Evolutionary conservation across 2,797 vertebrate species (phyloP), one percentile per base, ranked within the genome.

Genomic region (Cercopithecus hamlyni): DNA sequence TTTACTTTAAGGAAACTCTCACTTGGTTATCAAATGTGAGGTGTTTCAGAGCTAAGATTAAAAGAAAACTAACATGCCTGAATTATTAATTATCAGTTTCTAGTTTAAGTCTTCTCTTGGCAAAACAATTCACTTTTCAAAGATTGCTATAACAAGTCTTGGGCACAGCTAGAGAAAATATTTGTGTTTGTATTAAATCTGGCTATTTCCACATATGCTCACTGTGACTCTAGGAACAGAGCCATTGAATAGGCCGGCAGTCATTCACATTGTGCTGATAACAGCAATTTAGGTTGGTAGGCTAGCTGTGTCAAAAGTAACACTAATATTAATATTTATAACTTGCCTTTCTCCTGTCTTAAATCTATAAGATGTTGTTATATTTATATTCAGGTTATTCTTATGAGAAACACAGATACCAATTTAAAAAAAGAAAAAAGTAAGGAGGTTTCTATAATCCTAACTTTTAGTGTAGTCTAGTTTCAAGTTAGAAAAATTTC

Each of bases 111-210:
- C 98, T 98, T 98, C 93, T 96, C 98, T 98, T 98, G 97, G 98
- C 98, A 98, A 98, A 98, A 98, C 97, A 98, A 98, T 95, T 98
- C 98, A 94, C 87, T 97, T 98, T 98, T 95, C 97, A 97, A 98
- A 98, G 98, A 97, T 94, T 98, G 73, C 92, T 97, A n/a, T 97
- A 98, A 95, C 97, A 97, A 96, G 98, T 98, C 97, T 97, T 96
- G 93, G 96, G 97, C 95, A 98, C 92, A 97, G 97, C 96, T 95
- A 97, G 94, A 97, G 97, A 73, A 98, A 98, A 98, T 97, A 98
- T 98, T 98, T 98, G 96, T 98, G 97, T 98, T 98, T 98, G 93
- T 96, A 98, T 97, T 97, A 98, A 98, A 98, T 92, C 97, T 98
- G 98, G 96, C 96, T 98, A 81, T 97, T 98, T 98, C 96, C 97